These are phyloP conservation scores for Pelagia noctiluca DNA, from an alignment of 30 jellyfish, hydroid and myxozoan species.

Conservation along the genomic window DNA sequence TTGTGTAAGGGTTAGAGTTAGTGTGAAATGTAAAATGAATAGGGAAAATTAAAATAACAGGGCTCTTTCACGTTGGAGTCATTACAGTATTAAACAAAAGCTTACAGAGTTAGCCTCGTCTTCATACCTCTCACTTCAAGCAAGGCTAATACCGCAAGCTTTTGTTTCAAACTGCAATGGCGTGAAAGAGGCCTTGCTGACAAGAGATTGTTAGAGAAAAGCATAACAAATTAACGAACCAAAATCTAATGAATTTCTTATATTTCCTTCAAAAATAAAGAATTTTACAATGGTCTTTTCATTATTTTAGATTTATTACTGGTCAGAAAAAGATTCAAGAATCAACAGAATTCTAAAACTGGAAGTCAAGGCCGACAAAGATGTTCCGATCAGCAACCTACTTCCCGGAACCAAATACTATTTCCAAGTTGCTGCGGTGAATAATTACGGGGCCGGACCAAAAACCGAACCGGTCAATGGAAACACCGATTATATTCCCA, in stretches of 20 bases:
- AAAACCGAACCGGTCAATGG: slow-evolving; percentile 55
- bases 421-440: slow-evolving; percentile 83
- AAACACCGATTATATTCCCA: slow-evolving; percentile 51
- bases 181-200: too few species aligned
- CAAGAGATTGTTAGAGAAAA: too few species aligned
- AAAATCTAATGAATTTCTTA: not conserved
- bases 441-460: slow-evolving; percentile 91
- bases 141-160: too few species aligned
- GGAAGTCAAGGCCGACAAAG: slow-evolving; percentile 58
- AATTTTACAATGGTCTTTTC: not conserved
- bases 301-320: slow-evolving; percentile 63
- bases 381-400: slow-evolving; percentile 59
- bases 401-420: slow-evolving; percentile 70
- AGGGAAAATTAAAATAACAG: too few species aligned
- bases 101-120: too few species aligned
- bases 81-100: too few species aligned
- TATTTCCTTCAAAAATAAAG: not conserved
- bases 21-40: too few species aligned
- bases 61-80: too few species aligned
- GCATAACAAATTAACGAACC: too few species aligned
- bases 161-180: too few species aligned
- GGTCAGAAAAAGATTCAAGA: slow-evolving; percentile 48
- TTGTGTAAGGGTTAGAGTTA: too few species aligned
- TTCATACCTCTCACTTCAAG: too few species aligned
- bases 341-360: slow-evolving; percentile 18